Percentiles rank a stretch among this genome's conserved stretches.
Evolutionary conservation across 2,113 vertebrate species (phyloP).

Genomic region (Stigmatopora argus): DNA sequence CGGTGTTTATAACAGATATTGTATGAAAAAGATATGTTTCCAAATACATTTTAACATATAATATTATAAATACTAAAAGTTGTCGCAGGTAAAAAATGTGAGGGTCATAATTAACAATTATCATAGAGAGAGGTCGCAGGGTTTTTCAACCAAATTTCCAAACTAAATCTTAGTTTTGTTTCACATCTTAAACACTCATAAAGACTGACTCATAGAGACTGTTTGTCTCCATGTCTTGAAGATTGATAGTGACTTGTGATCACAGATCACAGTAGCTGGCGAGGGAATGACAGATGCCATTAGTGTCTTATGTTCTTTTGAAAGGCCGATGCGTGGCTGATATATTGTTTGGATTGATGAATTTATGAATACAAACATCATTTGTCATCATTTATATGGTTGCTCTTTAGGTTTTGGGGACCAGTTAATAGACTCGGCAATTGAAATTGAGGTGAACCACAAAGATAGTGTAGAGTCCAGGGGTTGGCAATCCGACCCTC

Average conservation of each 20-base stretch:
- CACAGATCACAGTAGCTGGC: constrained; percentile 48
- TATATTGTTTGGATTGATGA: constrained; percentile 39
- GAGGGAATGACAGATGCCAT: constrained; percentile 57
- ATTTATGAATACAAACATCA: constrained; percentile 22
- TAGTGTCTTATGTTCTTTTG: constrained; percentile 48
- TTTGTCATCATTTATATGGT: constrained; percentile 31
- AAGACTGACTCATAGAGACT: constrained; percentile 4
- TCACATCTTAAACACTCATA: constrained; percentile 5
- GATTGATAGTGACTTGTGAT: constrained; percentile 58
- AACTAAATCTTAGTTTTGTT: constrained; percentile 2
- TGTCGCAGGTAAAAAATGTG: neutral
- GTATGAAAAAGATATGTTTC: neutral
- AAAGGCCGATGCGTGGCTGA: constrained; percentile 40
- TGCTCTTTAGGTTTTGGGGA: constrained; percentile 22
- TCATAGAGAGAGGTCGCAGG: too few relatives aligned
- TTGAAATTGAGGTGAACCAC: neutral
- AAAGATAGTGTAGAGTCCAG: too few relatives aligned
- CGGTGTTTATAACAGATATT: neutral
- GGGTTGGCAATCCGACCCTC: too few relatives aligned
- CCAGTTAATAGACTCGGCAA: constrained; percentile 12
- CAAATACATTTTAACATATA: neutral
- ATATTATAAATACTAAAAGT: neutral
- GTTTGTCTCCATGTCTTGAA: constrained; percentile 33
- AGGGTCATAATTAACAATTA: neutral
- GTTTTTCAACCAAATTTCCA: constrained; percentile 4